Conservation (phyloP, 2,797 vertebrate genomes). For the Rhincodon typus region DNA sequence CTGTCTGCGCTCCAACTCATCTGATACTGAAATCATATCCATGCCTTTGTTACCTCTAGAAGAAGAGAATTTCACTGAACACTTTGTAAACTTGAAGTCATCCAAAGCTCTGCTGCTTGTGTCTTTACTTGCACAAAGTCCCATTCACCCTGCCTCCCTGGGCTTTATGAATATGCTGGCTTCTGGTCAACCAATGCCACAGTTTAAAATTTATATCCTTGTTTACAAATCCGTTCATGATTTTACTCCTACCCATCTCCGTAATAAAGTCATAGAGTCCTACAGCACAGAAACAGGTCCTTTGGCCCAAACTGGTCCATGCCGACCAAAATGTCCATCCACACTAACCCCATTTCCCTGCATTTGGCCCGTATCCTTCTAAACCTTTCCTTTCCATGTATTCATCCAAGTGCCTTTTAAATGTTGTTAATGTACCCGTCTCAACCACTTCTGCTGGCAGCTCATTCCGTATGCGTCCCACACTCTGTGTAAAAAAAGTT, state of each 20-base stretch:
- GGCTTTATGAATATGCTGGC: background rate
- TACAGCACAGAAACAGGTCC: too few species aligned
- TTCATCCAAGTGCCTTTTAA: too few species aligned
- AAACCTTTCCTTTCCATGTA: too few species aligned
- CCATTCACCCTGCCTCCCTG: background rate
- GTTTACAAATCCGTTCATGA: background rate
- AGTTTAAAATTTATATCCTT: background rate
- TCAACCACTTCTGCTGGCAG: too few species aligned
- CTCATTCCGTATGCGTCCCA: too few species aligned
- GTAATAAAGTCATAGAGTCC: background rate
- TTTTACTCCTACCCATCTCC: background rate
- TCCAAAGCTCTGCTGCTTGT: background rate
- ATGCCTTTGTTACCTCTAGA: background rate
- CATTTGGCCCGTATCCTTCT: too few species aligned
- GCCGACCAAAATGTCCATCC: too few species aligned
- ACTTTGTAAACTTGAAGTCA: background rate
- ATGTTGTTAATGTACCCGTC: too few species aligned
- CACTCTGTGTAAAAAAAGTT: too few species aligned
- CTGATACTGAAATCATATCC: background rate
- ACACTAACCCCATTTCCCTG: too few species aligned
- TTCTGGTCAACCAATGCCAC: background rate
- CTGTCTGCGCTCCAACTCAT: background rate
- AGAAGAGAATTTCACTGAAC: background rate
- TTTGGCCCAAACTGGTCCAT: too few species aligned
- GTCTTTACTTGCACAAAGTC: background rate